Conservation (phyloP, 2,888 invertebrate genomes). For the Leptopilina syphax region DNA sequence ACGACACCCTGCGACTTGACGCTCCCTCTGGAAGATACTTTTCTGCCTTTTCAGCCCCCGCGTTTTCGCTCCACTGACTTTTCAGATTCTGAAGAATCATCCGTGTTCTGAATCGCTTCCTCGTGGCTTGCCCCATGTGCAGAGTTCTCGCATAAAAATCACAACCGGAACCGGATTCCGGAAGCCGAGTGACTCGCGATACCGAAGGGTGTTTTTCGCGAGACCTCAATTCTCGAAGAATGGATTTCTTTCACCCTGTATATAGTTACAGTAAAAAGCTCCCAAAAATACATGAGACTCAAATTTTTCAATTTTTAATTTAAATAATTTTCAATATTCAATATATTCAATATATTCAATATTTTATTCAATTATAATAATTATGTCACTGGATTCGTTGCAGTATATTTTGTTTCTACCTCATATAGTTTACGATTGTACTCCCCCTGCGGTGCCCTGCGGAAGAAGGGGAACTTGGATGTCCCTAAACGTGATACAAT, state of each 20-base stretch:
- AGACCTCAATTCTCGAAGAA: slow-evolving; percentile 7
- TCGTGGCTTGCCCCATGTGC: background rate
- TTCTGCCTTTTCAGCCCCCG: slow-evolving; percentile 48
- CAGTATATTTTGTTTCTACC: slow-evolving; percentile 71
- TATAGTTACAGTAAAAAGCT: too few relatives aligned
- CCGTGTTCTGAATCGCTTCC: slow-evolving; percentile 47
- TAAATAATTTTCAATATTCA: too few relatives aligned
- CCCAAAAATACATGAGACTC: too few relatives aligned
- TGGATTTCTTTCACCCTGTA: too few relatives aligned
- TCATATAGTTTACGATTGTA: slow-evolving; percentile 73
- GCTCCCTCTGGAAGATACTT: slow-evolving; percentile 39
- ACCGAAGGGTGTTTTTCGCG: slow-evolving; percentile 41
- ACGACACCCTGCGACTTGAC: slow-evolving; percentile 60
- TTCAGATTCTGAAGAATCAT: slow-evolving; percentile 74
- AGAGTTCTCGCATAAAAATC: slow-evolving; percentile 64
- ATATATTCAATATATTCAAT: too few relatives aligned
- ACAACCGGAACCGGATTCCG: slow-evolving; percentile 71
- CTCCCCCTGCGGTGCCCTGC: slow-evolving; percentile 59
- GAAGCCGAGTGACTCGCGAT: slow-evolving; percentile 60
- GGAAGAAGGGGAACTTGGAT: slow-evolving; percentile 62
- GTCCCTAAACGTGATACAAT: slow-evolving; percentile 62
- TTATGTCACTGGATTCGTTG: too few relatives aligned
- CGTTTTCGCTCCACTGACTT: slow-evolving; percentile 70
- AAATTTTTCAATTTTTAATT: too few relatives aligned
- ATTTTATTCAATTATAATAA: too few relatives aligned